phyloP scores from a whole-genome alignment of 1,140 invertebrate species.

The Drosophila rhopaloa region DNA sequence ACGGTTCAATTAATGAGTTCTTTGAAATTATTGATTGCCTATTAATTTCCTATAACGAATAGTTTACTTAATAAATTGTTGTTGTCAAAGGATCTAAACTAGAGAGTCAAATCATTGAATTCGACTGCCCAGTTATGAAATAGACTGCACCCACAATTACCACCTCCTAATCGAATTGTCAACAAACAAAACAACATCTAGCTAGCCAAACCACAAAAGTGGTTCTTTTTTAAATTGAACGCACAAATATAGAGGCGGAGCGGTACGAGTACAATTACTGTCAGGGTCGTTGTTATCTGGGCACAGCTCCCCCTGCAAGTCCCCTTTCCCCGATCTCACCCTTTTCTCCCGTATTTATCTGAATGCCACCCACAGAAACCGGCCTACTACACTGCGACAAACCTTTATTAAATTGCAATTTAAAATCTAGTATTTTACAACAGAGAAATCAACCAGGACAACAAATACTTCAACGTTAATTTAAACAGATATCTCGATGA shows the following conservation, averaged over 20 bases:
- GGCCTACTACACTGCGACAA: background rate
- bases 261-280: constrained; percentile 27
- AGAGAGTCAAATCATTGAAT: background rate
- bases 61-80: too few species aligned
- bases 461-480: too few species aligned
- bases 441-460: too few species aligned
- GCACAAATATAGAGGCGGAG: constrained; percentile 21
- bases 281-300: constrained; percentile 51
- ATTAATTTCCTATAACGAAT: too few species aligned
- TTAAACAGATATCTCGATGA: too few species aligned
- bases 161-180: constrained; percentile 47
- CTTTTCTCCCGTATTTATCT: constrained; percentile 19
- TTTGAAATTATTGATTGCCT: too few species aligned
- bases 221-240: constrained; percentile 61
- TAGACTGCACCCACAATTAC: constrained; percentile 37
- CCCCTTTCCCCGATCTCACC: background rate
- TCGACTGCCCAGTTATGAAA: background rate
- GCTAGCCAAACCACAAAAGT: constrained; percentile 20
- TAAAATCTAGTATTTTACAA: background rate
- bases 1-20: background rate
- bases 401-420: background rate
- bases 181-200: constrained; percentile 32
- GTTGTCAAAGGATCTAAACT: too few species aligned
- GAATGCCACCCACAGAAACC: constrained; percentile 13
- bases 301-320: constrained; percentile 5